Base-by-base conservation (phyloP, 2,797 vertebrate species). In the Pipistrellus pygmaeus region DNA sequence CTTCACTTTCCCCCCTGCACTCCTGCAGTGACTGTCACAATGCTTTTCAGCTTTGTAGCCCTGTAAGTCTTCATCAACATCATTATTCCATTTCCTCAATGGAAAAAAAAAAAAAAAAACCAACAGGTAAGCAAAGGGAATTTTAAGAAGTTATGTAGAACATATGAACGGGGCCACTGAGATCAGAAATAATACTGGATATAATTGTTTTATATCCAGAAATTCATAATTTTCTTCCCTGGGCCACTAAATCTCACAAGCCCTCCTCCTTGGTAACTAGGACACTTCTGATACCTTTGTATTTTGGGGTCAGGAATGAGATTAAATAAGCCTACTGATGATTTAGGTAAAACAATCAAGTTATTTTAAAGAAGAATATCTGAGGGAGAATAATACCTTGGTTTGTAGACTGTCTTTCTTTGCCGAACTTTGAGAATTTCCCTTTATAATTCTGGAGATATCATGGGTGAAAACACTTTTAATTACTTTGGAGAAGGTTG, bases 401-500 rank as follows among this genome's bases (percentile, higher is more conserved):
- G 76, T 48, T 92, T 78, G 72, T 51, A 44, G 48, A 20, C 48
- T 72, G 4, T 55, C 46, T 90, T 80, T 75, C 62, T 91, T 80
- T 62, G 71, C 62, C 80, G n/a, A 94, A 90, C 7, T 88, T 88
- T 55, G 57, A 76, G 30, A 88, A 73, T 81, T 81, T 93, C 41
- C 69, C 25, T 69, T 91, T 94, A 73, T 3, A 75, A 75, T 81
- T 94, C 38, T 94, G 68, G 94, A 95, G 60, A 41, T 44, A 93
- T 51, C 53, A 48, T 55, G 68, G 35, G 8, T 92, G 12, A 68
- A 75, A 85, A 27, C 48, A 64, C 51, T 93, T 87, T 72, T 82
- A 81, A 93, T 93, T 84, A 77, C 41, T 75, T 85, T 93, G 23
- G 51, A 90, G 27, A 93, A 95, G 95, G 57, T 35, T 83, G 32